These are phyloP conservation scores for Parasteatoda tepidariorum DNA, from an alignment of 1,140 invertebrate species.

Conservation along the genomic window DNA sequence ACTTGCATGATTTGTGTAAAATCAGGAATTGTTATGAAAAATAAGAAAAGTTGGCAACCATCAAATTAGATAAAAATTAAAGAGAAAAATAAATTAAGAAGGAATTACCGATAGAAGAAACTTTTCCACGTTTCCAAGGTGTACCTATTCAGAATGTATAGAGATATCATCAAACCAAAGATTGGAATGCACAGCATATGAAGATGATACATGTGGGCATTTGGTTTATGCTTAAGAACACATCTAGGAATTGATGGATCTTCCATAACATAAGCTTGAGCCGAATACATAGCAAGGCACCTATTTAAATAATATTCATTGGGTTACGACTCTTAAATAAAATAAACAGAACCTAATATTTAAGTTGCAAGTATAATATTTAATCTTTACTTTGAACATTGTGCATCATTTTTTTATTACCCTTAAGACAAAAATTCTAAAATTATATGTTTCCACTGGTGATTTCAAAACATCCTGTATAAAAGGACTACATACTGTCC, in stretches of 20 bases:
- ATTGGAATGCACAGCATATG: slow-evolving; percentile 86
- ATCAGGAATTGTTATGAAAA: too few relatives aligned
- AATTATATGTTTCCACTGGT: too few relatives aligned
- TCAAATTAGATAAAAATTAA: neutral
- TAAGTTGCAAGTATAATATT: neutral
- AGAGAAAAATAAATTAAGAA: neutral
- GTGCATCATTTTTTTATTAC: neutral
- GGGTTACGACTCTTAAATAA: too few relatives aligned
- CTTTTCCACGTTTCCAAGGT: slow-evolving; percentile 85
- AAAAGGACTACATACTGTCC: too few relatives aligned
- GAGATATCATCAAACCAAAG: slow-evolving; percentile 87
- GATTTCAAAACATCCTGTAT: too few relatives aligned
- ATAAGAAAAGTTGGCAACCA: too few relatives aligned
- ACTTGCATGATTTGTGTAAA: too few relatives aligned
- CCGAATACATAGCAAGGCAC: slow-evolving; percentile 68
- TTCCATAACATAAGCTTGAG: slow-evolving; percentile 48
- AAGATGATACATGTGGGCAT: slow-evolving; percentile 82
- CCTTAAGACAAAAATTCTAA: neutral
- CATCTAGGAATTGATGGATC: slow-evolving; percentile 65
- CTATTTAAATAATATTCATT: slow-evolving; percentile 65
- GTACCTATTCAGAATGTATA: slow-evolving; percentile 90
- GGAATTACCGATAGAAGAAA: slow-evolving; percentile 84
- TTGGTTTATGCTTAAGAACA: slow-evolving; percentile 78
- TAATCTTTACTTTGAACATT: neutral
- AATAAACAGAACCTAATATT: too few relatives aligned